Evolutionary conservation across 1,140 invertebrate genomes (phyloP), one percentile per base, ranked within the genome.

Genomic region (Lanistes nyassanus): DNA sequence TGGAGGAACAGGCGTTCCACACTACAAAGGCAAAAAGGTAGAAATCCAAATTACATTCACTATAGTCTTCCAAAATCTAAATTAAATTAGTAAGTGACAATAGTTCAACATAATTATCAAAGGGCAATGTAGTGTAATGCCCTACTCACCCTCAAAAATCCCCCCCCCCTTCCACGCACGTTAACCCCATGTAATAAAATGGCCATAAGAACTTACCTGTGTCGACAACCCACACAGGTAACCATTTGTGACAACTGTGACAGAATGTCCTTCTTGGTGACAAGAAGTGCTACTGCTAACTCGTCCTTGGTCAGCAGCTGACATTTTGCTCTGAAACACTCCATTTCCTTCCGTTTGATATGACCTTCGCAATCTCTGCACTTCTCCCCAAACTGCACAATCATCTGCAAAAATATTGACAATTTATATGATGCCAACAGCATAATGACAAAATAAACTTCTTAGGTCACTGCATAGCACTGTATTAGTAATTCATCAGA

Each of bases 201-300:
- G 29, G 47, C 47, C 4, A 21, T 29, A 26, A 55, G 13, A 58
- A 68, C 62, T 37, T 91, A 95, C 95, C 95, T 96, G 92, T 94
- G 92, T 80, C 95, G 91, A 89, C 96, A 97, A 65, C 96, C 96
- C 85, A 97, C 95, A 92, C 96, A 97, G 70, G 95, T 95, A 83
- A 97, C 95, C 85, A 93, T 93, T 90, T 96, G 94, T 89, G 95
- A 93, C 69, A 97, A 90, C 84, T 96, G 93, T 80, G 92, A 92
- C 82, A 95, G 91, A 74, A 97, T 93, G 89, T 96, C 94, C 81
- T 93, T 92, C 82, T 92, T 93, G n/a, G 93, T 93, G 55, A 96
- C 95, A 91, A 94, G 92, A 79, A 97, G 92, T 23, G 95, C 94
- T 77, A 92, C 90, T 82, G 93, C 93, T 26, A 96, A 88, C 90